Evolutionary conservation across 2,797 vertebrate genomes (phyloP).

Genomic region (Emys orbicularis): DNA sequence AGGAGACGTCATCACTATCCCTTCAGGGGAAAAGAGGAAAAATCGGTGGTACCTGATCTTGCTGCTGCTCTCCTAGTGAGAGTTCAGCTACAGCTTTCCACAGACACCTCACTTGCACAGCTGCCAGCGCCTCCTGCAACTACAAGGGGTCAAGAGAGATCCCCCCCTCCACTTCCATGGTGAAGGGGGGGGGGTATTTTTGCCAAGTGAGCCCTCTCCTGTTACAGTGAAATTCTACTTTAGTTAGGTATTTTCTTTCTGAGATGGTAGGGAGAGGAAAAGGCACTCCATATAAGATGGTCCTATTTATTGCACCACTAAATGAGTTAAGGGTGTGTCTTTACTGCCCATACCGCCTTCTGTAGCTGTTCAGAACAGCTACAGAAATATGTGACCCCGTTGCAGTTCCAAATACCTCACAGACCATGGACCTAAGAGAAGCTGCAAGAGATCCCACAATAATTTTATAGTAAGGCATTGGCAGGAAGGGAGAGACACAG

Average conservation of each 20-base stretch:
- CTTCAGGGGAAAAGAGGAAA: not conserved
- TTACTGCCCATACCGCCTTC: not conserved
- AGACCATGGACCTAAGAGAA: not conserved
- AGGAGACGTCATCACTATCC: not conserved
- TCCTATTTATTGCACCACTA: not conserved
- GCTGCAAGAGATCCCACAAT: not conserved
- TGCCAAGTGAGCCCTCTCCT: not conserved
- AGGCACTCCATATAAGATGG: not conserved
- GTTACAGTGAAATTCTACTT: not conserved
- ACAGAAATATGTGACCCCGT: not conserved
- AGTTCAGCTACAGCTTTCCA: not conserved
- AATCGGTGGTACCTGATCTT: slow-evolving; percentile 17
- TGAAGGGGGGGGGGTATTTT: not conserved
- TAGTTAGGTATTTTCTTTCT: not conserved
- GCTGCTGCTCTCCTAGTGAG: not conserved
- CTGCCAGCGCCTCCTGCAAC: not conserved
- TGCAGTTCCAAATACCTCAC: not conserved
- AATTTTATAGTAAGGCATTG: not conserved
- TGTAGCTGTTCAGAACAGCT: not conserved
- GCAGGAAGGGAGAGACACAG: not conserved
- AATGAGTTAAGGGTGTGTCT: not conserved
- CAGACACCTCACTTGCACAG: not conserved
- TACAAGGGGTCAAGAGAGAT: not conserved
- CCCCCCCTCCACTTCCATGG: not conserved
- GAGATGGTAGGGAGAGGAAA: not conserved